Percentiles rank a stretch among this genome's conserved stretches.
Evolutionary conservation across 2,797 vertebrate species (phyloP).

Genomic region (Aldrovandia affinis): DNA sequence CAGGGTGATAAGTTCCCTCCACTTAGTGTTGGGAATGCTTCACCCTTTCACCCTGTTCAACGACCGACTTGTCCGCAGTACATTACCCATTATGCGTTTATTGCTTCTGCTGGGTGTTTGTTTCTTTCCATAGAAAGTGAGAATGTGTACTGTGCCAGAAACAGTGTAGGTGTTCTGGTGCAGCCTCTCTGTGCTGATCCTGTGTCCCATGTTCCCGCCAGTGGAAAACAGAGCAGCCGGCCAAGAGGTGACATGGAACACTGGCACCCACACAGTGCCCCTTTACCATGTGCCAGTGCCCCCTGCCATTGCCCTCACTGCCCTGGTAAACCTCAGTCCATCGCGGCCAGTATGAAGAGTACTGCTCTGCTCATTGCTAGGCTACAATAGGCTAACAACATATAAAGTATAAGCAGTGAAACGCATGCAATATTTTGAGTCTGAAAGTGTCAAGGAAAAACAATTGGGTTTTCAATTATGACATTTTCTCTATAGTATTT

Average conservation of each 20-base stretch:
- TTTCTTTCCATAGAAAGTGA: background rate
- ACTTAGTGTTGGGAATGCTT: too few relatives aligned
- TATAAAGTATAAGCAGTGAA: background rate
- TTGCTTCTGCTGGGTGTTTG: too few relatives aligned
- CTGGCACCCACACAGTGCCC: conserved; percentile 43
- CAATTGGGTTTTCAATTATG: too few relatives aligned
- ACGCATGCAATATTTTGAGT: background rate
- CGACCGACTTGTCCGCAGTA: too few relatives aligned
- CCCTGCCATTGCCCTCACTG: conserved; percentile 27
- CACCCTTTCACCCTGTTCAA: too few relatives aligned
- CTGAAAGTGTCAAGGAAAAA: too few relatives aligned
- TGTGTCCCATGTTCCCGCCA: background rate
- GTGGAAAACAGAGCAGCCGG: background rate
- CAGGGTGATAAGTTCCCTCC: too few relatives aligned
- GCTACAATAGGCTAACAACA: background rate
- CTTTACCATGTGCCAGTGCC: conserved; percentile 54
- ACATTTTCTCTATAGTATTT: background rate
- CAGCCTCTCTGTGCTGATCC: background rate
- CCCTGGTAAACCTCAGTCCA: conserved; percentile 38
- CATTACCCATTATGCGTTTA: too few relatives aligned
- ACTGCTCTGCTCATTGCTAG: background rate
- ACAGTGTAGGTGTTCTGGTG: background rate
- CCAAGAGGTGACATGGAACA: conserved; percentile 47
- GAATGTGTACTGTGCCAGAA: background rate
- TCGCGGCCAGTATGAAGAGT: background rate